phyloP scores from a whole-genome alignment of 1,140 invertebrate genomes.

The Wiebesia pumilae region DNA sequence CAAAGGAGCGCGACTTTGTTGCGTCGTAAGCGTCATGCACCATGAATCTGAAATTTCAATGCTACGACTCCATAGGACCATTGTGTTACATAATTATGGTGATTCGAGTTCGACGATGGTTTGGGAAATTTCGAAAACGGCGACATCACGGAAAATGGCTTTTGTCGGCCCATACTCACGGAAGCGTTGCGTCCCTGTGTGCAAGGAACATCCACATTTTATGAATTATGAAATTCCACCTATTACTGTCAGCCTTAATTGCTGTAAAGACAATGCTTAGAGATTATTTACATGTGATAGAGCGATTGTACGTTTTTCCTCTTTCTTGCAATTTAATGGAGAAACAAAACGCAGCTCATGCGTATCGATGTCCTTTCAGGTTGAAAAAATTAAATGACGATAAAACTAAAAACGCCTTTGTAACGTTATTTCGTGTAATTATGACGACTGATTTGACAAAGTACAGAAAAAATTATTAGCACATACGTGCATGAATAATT shows the following conservation, averaged over 20 bases:
- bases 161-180: background rate
- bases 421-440: background rate
- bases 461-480: background rate
- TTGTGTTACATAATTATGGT: background rate
- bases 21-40: background rate
- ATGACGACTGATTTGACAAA: background rate
- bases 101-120: background rate
- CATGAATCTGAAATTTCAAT: background rate
- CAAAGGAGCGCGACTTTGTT: background rate
- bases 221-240: conserved; percentile 7
- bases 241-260: background rate
- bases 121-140: background rate
- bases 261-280: background rate
- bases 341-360: conserved; percentile 2
- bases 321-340: background rate
- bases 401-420: background rate
- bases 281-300: conserved; percentile 10
- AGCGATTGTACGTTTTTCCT: background rate
- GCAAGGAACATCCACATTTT: too few relatives aligned
- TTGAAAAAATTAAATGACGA: background rate
- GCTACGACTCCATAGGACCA: background rate
- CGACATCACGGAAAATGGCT: too few relatives aligned
- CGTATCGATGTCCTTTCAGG: conserved; percentile 18
- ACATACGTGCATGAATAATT: background rate
- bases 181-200: background rate